Base-by-base conservation (phyloP, 2,888 invertebrate genomes). In the Mesochorus sp. region DNA sequence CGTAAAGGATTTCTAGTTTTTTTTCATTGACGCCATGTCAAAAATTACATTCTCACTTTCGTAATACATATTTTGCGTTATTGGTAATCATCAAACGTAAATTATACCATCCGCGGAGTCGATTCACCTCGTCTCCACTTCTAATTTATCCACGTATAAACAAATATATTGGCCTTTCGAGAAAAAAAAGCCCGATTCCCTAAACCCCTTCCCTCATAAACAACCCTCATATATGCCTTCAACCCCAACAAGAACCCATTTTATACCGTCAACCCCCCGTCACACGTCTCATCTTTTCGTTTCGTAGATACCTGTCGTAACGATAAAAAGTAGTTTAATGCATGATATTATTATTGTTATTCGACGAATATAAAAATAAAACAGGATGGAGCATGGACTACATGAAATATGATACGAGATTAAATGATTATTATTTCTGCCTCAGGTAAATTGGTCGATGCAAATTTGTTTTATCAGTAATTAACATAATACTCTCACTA, bases 201-300 rank as follows among this genome's bases (percentile, higher is more conserved):
- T 24, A 71, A 76, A 5, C 17, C 71, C 71, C 28, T 67, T 51
- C 39, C n/a, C 51, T 75, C 42, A 68, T 42, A 10, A 42, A 51
- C 44, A 24, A 71, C 59, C 77, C 55, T 39, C 10, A 47, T n/a
- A 49, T 8, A n/a, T 12, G 21, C 59, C 62, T 70, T 47, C n/a
- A 44, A n/a, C 28, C 57, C n/a, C 47, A 2, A 47, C 24, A 34
- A 17, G 14, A 49, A 31, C 12, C 74, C 64, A 34, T 17, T 53
- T 71, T 64, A 44, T 34, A 14, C 49, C 79, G 72, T 61, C 37
- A 34, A 57, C 68, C 57, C 75, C 75, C 79, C 79, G n/a, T 82
- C 84, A 85, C 83, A 80, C 87, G 89, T 86, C 87, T 85, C 85
- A 86, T 82, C 84, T 83, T 82, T 85, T 83, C 81, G 83, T 84